These are phyloP conservation scores for Euphydryas editha DNA, from an alignment of 2,888 invertebrate species.

Conservation along the genomic window DNA sequence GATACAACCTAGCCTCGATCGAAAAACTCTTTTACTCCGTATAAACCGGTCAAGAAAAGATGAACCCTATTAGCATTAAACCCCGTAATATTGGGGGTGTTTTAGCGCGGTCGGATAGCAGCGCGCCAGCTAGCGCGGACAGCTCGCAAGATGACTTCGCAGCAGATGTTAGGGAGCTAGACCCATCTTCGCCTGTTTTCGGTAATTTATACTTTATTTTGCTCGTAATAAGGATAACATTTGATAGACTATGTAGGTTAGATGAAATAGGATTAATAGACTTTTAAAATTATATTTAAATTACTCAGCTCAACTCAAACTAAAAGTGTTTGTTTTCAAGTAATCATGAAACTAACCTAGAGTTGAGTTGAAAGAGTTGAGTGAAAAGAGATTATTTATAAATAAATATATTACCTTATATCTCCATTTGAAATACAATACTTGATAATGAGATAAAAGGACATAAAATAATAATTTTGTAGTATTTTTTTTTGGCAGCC, in stretches of 20 bases:
- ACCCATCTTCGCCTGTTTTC: constrained; percentile 78
- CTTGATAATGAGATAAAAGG: too few species aligned
- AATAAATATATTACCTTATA: too few species aligned
- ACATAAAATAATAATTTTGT: too few species aligned
- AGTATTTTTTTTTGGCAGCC: too few species aligned
- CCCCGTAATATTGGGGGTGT: constrained; percentile 44
- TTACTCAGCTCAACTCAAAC: too few species aligned
- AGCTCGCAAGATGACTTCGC: constrained; percentile 75
- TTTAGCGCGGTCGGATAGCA: constrained; percentile 79
- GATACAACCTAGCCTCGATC: neutral
- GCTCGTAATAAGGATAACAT: constrained; percentile 50
- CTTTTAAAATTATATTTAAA: too few species aligned
- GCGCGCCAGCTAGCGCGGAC: constrained; percentile 65
- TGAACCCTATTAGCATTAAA: constrained; percentile 2
- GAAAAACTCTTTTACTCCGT: too few species aligned
- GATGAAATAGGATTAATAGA: too few species aligned
- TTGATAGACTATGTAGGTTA: constrained; percentile 35
- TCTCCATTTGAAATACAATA: too few species aligned
- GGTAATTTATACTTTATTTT: constrained; percentile 69
- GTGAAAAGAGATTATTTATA: too few species aligned
- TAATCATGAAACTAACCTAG: too few species aligned
- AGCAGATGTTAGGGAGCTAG: constrained; percentile 78
- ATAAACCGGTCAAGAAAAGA: constrained; percentile 1
- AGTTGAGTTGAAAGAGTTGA: too few species aligned
- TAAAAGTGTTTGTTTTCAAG: neutral